Conservation (phyloP, 2,888 invertebrate genomes). For the Antheraea assamensis region DNA sequence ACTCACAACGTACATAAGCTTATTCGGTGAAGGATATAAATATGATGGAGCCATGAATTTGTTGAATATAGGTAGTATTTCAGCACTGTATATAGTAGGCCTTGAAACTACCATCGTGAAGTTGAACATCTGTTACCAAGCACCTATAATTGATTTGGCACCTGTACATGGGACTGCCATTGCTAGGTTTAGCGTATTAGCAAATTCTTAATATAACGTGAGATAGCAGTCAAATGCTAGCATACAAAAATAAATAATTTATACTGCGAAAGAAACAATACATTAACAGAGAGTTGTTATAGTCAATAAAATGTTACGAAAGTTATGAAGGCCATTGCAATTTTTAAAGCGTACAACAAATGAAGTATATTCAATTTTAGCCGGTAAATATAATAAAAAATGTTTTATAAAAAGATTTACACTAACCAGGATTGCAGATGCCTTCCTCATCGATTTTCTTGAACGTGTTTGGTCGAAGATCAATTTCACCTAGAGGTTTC, state of each 20-base stretch:
- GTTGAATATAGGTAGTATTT: not conserved
- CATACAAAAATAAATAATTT: constrained; percentile 18
- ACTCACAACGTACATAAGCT: not conserved
- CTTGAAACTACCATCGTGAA: not conserved
- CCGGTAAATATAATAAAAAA: not conserved
- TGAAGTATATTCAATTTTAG: not conserved
- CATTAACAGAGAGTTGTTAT: constrained; percentile 16
- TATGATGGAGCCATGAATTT: not conserved
- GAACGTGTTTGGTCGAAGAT: constrained; percentile 68
- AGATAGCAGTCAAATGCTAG: too few species aligned
- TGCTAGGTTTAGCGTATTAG: too few species aligned
- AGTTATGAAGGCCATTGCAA: not conserved
- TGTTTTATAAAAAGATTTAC: constrained; percentile 22
- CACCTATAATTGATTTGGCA: not conserved
- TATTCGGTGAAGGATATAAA: not conserved
- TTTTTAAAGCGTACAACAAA: not conserved
- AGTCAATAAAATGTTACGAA: not conserved
- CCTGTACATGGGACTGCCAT: too few species aligned
- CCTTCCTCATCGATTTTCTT: constrained; percentile 76
- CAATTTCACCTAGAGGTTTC: constrained; percentile 66
- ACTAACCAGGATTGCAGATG: constrained; percentile 70
- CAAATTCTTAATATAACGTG: too few species aligned
- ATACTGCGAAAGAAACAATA: constrained; percentile 21
- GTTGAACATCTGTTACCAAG: not conserved
- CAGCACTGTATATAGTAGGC: not conserved